Base-by-base conservation (phyloP, 2,888 invertebrate genomes). In the Petrolisthes cinctipes region DNA sequence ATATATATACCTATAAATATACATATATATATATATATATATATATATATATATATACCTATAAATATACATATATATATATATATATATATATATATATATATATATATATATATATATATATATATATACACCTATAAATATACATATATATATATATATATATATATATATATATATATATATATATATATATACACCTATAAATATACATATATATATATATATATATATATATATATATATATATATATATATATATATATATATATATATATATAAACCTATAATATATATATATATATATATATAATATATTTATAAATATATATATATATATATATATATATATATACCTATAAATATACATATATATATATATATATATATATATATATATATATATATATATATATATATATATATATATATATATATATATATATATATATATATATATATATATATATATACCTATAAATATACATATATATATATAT, bases 221-320 rank as follows among this genome's bases (percentile, higher is more conserved):
- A 61, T 61, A 61, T 61, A 9, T 61, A 61, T 61, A 9, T 61
- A 75, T 14, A 14, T 14, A 75, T 14, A 14, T 75, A 7, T 14
- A 75, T 75, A 14, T 14, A 75, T 75, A 14, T 7, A 75, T 75
- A n/a, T n/a, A n/a, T n/a, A n/a, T n/a, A n/a, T n/a, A n/a, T n/a
- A n/a, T n/a, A n/a, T n/a, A n/a, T n/a, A n/a, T n/a, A 20, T 6
- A 14, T 20, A n/a, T n/a, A n/a, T n/a, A n/a, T n/a, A n/a, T n/a
- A n/a, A n/a, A n/a, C n/a, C n/a, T n/a, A n/a, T n/a, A 14, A 14
- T 7, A 75, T 7, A 14, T 75, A 14, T 75, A 14, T 75, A n/a
- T 75, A 75, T 75, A n/a, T 75, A 75, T 75, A 75, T 75, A 14
- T 61, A 9, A 61, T 61, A 61, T 61, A 61, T 61, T 9, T 61